phyloP scores from a whole-genome alignment of 2,113 vertebrate species.

The Acinonyx jubatus region DNA sequence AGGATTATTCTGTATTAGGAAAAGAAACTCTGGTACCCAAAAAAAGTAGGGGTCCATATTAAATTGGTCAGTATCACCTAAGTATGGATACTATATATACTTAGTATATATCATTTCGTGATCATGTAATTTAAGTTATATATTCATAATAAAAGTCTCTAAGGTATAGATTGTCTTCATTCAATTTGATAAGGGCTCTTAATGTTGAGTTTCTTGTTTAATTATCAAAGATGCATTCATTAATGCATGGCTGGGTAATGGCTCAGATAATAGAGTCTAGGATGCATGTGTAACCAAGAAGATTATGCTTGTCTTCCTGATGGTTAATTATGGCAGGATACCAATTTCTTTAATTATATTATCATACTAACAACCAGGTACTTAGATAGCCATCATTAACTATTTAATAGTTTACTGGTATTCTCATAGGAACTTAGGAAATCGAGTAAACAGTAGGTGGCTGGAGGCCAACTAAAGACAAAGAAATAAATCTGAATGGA shows the following conservation, averaged over 20 bases:
- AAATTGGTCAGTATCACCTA: neutral
- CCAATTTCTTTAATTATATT: slow-evolving; percentile 3
- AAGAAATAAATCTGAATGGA: neutral
- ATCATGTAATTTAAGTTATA: neutral
- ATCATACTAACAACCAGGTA: neutral
- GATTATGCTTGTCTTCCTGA: neutral
- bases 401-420: neutral
- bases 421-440: neutral
- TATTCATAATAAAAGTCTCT: neutral
- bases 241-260: neutral
- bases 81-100: neutral
- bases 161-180: neutral
- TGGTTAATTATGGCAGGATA: neutral
- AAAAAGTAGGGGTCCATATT: neutral
- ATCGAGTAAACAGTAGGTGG: neutral
- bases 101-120: neutral
- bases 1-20: neutral
- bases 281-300: neutral
- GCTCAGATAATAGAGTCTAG: neutral
- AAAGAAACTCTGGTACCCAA: neutral
- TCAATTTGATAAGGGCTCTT: neutral
- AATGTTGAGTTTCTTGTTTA: neutral
- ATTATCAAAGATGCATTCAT: neutral
- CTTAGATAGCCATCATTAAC: neutral
- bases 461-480: neutral